Evolutionary conservation across 2,797 vertebrate genomes (phyloP), one percentile per base, ranked within the genome.

Genomic region (Peromyscus eremicus): DNA sequence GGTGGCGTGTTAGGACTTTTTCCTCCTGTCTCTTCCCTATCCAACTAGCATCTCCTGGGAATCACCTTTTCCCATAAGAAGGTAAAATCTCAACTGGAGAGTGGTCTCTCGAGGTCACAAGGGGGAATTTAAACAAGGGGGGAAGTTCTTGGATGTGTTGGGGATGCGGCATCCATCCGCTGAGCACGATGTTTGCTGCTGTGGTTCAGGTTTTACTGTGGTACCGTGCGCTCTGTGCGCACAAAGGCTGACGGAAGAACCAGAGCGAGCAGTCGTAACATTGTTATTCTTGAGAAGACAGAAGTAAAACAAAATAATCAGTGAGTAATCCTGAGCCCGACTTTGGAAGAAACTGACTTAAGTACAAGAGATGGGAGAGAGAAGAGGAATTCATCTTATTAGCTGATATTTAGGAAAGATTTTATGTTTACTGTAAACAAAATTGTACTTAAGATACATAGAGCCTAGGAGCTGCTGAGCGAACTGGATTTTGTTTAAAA

Each of bases 401-500:
- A 21, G 76, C 46, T 70, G 34, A 80, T 68, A 79, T 75, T 16
- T 62, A 37, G 75, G 7, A 3, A 88, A 62, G 49, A 73, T 60
- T 68, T 1, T 90, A 17, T 70, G 57, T 88, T 91, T 96, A 89
- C 89, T 92, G 57, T 91, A 66, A 96, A 96, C n/a, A 77, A 81
- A 5, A 32, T 68, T 52, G 6, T 8, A 66, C 62, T 95, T 96
- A 90, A 94, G 5, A 49, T 64, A 84, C 34, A 52, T 2, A 40
- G 25, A 82, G 32, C 49, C n/a, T 87, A 27, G 85, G 81, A 89
- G 25, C 70, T 84, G 13, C 81, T 71, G 34, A 93, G 40, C 71
- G 84, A 91, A 94, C 14, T 83, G 10, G 3, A 75, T 96, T 93
- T 94, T 85, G 46, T 94, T 96, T 90, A 96, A n/a, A 94, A 94